Percentiles rank a stretch among this genome's conserved stretches.
Evolutionary conservation across 2,888 invertebrate genomes (phyloP).

Genomic region (Caenorhabditis sp.): DNA sequence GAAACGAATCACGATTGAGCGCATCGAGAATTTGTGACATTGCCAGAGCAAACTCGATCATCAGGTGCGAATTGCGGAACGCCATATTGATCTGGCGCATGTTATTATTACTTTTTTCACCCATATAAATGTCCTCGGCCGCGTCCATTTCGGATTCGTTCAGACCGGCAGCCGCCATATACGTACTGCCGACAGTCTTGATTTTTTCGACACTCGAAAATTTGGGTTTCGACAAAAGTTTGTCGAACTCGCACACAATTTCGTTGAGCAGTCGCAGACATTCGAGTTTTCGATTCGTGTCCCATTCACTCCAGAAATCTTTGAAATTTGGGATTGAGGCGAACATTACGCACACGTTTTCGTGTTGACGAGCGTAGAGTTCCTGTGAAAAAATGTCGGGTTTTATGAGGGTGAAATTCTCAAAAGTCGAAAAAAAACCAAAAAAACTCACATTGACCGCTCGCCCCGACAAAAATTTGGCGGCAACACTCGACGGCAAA

Average conservation of each 20-base stretch:
- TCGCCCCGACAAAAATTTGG: conserved; percentile 83
- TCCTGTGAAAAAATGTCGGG: conserved; percentile 76
- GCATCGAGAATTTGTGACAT: conserved; percentile 90
- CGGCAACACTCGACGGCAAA: conserved; percentile 92
- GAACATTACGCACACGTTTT: conserved; percentile 94
- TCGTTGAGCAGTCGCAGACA: conserved; percentile 92
- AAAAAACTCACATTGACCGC: conserved; percentile 76
- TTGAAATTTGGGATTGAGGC: conserved; percentile 94
- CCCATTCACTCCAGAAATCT: conserved; percentile 73
- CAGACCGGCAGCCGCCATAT: conserved; percentile 95
- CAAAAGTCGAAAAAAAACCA: conserved; percentile 12
- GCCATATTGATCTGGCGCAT: conserved; percentile 37
- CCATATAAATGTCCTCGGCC: conserved; percentile 49
- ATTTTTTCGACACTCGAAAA: conserved; percentile 97
- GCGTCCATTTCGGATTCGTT: conserved; percentile 61
- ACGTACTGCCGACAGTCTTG: conserved; percentile 96
- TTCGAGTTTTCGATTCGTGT: conserved; percentile 92
- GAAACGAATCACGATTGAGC: conserved; percentile 94
- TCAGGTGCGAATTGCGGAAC: conserved; percentile 79
- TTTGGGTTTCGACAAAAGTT: conserved; percentile 89
- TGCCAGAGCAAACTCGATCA: conserved; percentile 93
- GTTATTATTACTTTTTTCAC: conserved; percentile 28
- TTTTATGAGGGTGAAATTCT: not conserved
- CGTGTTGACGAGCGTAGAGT: conserved; percentile 91
- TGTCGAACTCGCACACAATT: conserved; percentile 97